Percentiles rank a stretch among this genome's conserved stretches.
Conservation (phyloP, 1,140 invertebrate species). For the Drosophila varians region DNA sequence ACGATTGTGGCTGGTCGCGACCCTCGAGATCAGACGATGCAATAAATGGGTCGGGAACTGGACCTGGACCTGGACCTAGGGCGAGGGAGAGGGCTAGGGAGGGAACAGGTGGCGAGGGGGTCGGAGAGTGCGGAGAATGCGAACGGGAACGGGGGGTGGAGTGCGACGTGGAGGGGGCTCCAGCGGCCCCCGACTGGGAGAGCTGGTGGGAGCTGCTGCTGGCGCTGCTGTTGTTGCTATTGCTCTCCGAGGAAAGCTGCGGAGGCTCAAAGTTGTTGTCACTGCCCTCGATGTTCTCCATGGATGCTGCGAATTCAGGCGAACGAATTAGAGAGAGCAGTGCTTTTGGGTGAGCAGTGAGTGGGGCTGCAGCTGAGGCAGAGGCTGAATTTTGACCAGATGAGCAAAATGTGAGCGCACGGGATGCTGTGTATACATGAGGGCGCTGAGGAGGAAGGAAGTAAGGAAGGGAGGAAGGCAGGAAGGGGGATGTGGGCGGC, state of each 20-base stretch:
- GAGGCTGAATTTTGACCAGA: constrained; percentile 4
- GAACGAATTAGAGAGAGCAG: constrained; percentile 21
- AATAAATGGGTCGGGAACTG: constrained; percentile 29
- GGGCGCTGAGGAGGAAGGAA: neutral
- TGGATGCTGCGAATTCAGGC: constrained; percentile 19
- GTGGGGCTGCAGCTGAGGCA: constrained; percentile 22
- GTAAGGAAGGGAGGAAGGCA: too few species aligned
- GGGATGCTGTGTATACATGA: constrained; percentile 21
- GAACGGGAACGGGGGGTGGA: constrained; percentile 28
- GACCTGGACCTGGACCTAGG: too few species aligned
- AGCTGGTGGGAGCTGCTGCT: constrained; percentile 47
- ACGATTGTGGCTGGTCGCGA: constrained; percentile 48
- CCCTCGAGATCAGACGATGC: constrained; percentile 21
- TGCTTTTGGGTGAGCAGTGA: neutral
- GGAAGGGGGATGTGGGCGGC: constrained; percentile 1
- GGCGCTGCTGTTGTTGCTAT: constrained; percentile 56
- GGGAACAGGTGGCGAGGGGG: constrained; percentile 12
- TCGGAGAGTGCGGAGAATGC: constrained; percentile 29
- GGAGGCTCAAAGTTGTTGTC: constrained; percentile 65
- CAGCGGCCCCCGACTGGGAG: constrained; percentile 29
- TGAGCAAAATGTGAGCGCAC: constrained; percentile 24
- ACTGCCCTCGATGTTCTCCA: constrained; percentile 46
- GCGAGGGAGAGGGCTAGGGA: constrained; percentile 8
- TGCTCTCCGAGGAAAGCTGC: constrained; percentile 72
- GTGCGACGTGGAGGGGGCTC: constrained; percentile 27